Percentiles rank a stretch among this genome's conserved stretches.
These are phyloP conservation scores for Phoeniculus purpureus DNA, from an alignment of 2,797 vertebrate genomes.

Conservation along the genomic window DNA sequence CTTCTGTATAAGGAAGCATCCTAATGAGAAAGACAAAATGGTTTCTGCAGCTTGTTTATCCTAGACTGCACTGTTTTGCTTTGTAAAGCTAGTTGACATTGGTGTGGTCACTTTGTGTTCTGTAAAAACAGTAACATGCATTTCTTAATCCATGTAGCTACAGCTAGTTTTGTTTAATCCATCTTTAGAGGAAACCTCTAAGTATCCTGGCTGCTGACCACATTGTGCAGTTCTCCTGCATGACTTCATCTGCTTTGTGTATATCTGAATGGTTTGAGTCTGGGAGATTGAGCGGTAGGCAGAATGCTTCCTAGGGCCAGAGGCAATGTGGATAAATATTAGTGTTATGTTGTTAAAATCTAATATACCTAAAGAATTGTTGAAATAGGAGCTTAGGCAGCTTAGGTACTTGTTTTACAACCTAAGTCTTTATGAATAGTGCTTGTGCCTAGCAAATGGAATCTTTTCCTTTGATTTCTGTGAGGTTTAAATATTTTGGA, in stretches of 20 bases:
- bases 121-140: not conserved
- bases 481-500: not conserved
- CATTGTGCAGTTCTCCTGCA: not conserved
- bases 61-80: not conserved
- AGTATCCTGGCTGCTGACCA: not conserved
- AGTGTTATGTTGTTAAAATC: not conserved
- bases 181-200: conserved; percentile 12
- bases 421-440: not conserved
- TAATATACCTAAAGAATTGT: not conserved
- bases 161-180: conserved; percentile 32
- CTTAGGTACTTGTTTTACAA: not conserved
- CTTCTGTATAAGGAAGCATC: not conserved
- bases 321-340: not conserved
- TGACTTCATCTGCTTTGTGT: conserved; percentile 9
- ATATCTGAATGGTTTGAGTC: not conserved
- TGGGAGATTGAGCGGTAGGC: not conserved
- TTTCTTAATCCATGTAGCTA: not conserved
- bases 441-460: not conserved
- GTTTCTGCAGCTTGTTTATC: conserved; percentile 6
- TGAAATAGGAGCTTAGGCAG: not conserved
- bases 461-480: not conserved
- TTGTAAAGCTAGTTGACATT: not conserved
- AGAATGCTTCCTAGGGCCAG: not conserved
- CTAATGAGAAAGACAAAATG: not conserved
- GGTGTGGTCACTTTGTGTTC: conserved; percentile 6